These are phyloP conservation scores for Ursus arctos DNA, from an alignment of 2,113 vertebrate genomes.

Conservation along the genomic window DNA sequence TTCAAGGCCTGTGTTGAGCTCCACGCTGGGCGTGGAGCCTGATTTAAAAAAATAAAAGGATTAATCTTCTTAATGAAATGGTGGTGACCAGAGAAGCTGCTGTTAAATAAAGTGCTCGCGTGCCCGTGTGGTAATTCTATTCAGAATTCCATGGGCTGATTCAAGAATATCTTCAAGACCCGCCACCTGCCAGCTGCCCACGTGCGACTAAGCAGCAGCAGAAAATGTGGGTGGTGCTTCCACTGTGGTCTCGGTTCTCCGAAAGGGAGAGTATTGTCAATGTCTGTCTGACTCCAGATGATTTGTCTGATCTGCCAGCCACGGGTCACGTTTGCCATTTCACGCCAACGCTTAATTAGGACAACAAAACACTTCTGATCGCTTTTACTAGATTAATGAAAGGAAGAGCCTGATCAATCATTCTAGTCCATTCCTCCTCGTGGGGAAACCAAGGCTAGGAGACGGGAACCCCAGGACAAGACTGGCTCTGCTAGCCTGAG, in stretches of 20 bases:
- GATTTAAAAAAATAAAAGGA: not conserved
- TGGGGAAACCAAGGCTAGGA: not conserved
- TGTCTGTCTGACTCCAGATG: not conserved
- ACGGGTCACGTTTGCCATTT: not conserved
- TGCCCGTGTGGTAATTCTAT: not conserved
- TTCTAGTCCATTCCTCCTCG: not conserved
- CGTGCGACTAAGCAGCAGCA: not conserved
- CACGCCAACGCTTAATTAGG: not conserved
- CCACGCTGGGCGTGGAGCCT: not conserved
- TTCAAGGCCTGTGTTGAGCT: not conserved
- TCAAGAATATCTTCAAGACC: not conserved
- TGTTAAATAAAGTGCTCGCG: not conserved
- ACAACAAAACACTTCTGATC: not conserved
- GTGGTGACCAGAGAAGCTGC: not conserved
- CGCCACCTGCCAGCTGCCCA: constrained; percentile 58
- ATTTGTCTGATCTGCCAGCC: rapidly evolving
- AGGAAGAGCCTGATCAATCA: not conserved
- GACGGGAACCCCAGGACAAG: rapidly evolving
- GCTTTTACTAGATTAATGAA: not conserved
- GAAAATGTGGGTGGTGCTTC: not conserved
- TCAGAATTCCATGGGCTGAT: not conserved
- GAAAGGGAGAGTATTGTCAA: not conserved
- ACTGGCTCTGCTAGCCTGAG: not conserved
- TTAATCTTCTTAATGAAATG: not conserved
- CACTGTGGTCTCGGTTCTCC: not conserved